phyloP scores from a whole-genome alignment of 2,888 invertebrate species.

The Thalpophila matura region DNA sequence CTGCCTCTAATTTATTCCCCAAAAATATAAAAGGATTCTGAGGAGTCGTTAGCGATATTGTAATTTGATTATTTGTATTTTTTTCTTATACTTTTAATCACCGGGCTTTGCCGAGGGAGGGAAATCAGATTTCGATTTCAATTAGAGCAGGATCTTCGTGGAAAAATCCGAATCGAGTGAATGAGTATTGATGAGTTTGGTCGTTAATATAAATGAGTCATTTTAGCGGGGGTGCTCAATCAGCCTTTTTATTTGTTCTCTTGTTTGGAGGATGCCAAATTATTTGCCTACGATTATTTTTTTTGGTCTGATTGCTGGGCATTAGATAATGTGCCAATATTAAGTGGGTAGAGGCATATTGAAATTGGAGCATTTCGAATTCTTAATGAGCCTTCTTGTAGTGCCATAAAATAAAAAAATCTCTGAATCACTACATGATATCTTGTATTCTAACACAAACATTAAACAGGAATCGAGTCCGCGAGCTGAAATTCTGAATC shows the following conservation, averaged over 20 bases:
- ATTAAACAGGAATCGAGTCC: background rate
- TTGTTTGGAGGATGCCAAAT: constrained; percentile 64
- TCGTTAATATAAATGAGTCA: constrained; percentile 88
- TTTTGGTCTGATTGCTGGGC: constrained; percentile 35
- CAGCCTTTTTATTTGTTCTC: constrained; percentile 75
- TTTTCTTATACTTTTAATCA: constrained; percentile 91
- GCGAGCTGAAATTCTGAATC: background rate
- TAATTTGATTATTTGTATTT: constrained; percentile 91
- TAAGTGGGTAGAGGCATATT: constrained; percentile 38
- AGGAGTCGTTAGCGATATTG: constrained; percentile 91
- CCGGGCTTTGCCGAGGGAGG: constrained; percentile 78
- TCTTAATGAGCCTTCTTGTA: constrained; percentile 32
- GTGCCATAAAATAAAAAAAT: background rate
- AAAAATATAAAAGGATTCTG: constrained; percentile 90
- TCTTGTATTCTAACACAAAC: background rate
- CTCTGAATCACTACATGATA: background rate
- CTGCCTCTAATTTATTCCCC: constrained; percentile 87
- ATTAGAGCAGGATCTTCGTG: constrained; percentile 88
- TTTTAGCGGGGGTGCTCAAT: constrained; percentile 78
- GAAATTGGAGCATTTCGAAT: constrained; percentile 29
- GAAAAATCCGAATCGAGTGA: constrained; percentile 84
- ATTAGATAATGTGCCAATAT: constrained; percentile 33
- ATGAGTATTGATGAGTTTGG: constrained; percentile 89
- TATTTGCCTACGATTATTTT: constrained; percentile 57
- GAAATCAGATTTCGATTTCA: constrained; percentile 91